A percentile compares a stretch with the other conserved stretches of the same genome.
Evolutionary conservation across 2,888 invertebrate genomes (phyloP).

Genomic region (Sarcophaga caerulescens): DNA sequence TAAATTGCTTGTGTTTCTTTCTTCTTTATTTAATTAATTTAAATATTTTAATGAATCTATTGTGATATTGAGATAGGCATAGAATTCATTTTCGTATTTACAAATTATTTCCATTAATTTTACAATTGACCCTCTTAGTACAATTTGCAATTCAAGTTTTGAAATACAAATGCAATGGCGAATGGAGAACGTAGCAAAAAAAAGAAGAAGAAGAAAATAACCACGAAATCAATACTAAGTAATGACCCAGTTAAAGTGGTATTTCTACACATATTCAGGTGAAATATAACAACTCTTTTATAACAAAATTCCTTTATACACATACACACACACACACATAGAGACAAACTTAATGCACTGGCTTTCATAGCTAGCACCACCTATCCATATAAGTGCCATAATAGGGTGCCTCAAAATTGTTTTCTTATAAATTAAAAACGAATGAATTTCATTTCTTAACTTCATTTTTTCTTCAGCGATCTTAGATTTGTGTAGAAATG

Average conservation of each 20-base stretch:
- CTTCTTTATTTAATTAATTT: not conserved
- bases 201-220: not conserved
- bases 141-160: not conserved
- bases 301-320: constrained; percentile 2
- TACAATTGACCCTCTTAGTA: not conserved
- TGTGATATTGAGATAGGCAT: too few relatives aligned
- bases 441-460: too few relatives aligned
- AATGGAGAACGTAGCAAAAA: not conserved
- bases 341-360: not conserved
- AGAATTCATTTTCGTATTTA: not conserved
- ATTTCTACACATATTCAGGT: constrained; percentile 47
- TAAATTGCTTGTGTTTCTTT: not conserved
- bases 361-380: not conserved
- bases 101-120: not conserved
- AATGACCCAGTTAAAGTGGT: constrained; percentile 58
- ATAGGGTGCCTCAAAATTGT: too few relatives aligned
- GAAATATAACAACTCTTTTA: constrained; percentile 48
- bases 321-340: not conserved
- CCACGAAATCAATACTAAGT: constrained; percentile 50
- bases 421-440: too few relatives aligned
- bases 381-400: too few relatives aligned
- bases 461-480: too few relatives aligned
- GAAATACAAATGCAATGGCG: not conserved
- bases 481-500: too few relatives aligned
- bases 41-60: not conserved